A percentile compares a stretch with the other conserved stretches of the same genome.
Conservation (phyloP, 1,140 invertebrate species). For the Rhopalosiphum maidis region DNA sequence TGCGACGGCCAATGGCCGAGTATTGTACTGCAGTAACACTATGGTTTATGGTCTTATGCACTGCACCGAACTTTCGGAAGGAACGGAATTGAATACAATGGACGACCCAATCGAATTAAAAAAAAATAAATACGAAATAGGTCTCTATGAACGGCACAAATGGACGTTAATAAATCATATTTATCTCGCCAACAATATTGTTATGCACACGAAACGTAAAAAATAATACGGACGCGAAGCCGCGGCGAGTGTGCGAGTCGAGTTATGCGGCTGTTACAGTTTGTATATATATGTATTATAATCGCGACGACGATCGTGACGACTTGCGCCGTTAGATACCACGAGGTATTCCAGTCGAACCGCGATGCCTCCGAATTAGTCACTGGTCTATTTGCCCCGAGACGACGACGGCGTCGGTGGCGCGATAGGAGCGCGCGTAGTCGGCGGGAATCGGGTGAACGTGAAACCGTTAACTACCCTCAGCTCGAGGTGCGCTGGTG, state of each 20-base stretch:
- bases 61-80: not conserved
- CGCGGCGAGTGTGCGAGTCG: not conserved
- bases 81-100: not conserved
- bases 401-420: not conserved
- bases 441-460: not conserved
- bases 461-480: constrained; percentile 23
- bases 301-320: not conserved
- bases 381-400: not conserved
- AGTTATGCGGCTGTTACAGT: not conserved
- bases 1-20: not conserved
- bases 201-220: not conserved
- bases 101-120: not conserved
- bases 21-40: not conserved
- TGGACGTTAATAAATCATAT: not conserved
- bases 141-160: not conserved
- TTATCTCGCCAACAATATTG: not conserved
- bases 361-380: constrained; percentile 42
- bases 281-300: not conserved
- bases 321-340: not conserved
- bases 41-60: not conserved
- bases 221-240: not conserved
- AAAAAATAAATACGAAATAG: not conserved
- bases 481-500: not conserved
- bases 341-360: not conserved
- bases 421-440: not conserved